Conservation (phyloP, 1,140 invertebrate species). For the Caerostris darwini region DNA sequence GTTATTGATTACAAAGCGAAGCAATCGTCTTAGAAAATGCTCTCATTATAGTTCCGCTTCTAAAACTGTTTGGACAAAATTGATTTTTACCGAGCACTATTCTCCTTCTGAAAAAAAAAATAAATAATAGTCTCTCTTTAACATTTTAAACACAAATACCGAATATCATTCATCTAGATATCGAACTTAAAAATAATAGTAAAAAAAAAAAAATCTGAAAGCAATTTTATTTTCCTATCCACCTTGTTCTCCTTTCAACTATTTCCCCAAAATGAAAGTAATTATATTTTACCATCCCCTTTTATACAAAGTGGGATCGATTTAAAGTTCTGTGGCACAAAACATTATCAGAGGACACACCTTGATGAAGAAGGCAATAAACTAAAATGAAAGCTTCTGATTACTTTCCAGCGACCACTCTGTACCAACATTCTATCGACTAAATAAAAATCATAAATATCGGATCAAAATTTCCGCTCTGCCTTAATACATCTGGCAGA, state of each 20-base stretch:
- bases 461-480: not conserved
- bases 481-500: not conserved
- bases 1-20: too few species aligned
- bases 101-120: not conserved
- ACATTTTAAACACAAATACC: constrained; percentile 10
- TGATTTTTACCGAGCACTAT: constrained; percentile 4
- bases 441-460: constrained; percentile 42
- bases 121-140: not conserved
- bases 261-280: not conserved
- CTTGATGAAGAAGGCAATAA: constrained; percentile 27
- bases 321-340: not conserved
- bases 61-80: not conserved
- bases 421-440: not conserved
- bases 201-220: not conserved
- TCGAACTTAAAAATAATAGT: not conserved
- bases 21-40: not conserved
- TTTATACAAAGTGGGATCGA: not conserved
- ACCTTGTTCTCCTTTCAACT: not conserved
- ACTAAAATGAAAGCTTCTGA: constrained; percentile 37
- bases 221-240: not conserved
- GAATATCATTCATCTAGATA: not conserved
- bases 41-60: not conserved
- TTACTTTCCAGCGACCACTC: not conserved
- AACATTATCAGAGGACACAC: not conserved
- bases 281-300: constrained; percentile 11